phyloP scores from a whole-genome alignment of 2,888 invertebrate genomes.

The Agrotis clavis region DNA sequence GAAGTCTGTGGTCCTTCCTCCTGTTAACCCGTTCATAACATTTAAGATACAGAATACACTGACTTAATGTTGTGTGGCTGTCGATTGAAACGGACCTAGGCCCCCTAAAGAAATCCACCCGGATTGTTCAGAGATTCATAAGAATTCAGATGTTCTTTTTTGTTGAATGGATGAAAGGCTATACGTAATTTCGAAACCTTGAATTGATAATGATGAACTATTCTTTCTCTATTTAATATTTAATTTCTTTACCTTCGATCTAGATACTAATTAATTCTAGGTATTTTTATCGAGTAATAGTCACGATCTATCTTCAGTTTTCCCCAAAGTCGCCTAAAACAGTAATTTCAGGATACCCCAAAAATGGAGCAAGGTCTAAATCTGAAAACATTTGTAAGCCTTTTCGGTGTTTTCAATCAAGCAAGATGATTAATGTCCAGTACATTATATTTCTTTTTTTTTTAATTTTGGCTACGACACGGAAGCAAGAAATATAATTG shows the following conservation, averaged over 20 bases:
- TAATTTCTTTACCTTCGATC: constrained; percentile 37
- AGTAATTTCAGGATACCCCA: no score
- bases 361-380: no score
- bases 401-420: no score
- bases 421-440: no score
- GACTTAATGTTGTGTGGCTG: not conserved
- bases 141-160: not conserved
- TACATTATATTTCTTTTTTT: no score
- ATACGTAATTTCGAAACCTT: constrained; percentile 3
- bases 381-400: no score
- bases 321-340: no score
- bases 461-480: not conserved
- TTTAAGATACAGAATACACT: not conserved
- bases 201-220: not conserved
- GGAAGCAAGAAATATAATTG: not conserved
- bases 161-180: no score
- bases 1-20: not conserved
- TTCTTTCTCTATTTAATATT: not conserved
- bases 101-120: no score
- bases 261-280: not conserved
- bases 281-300: no score
- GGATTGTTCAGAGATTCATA: not conserved
- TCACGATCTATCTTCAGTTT: constrained; percentile 6
- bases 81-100: not conserved
- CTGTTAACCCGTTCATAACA: not conserved